Conservation (phyloP, 2,113 vertebrate species). For the Lanius ludovicianus region DNA sequence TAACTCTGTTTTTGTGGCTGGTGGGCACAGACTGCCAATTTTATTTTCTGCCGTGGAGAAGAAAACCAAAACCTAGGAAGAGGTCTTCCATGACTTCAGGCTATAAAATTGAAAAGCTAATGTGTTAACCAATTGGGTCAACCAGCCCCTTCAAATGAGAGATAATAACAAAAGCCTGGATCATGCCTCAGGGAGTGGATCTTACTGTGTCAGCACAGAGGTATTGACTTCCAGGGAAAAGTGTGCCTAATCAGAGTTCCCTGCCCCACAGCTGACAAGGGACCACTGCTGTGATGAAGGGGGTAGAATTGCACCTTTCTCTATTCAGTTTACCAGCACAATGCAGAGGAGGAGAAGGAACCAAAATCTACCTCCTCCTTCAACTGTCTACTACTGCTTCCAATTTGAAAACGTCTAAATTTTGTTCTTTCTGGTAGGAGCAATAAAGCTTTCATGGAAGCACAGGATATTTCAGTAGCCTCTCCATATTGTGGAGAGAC, state of each 20-base stretch:
- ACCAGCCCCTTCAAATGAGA: background rate
- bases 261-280: background rate
- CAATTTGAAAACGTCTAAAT: background rate
- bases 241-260: background rate
- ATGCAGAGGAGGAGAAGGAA: background rate
- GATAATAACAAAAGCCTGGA: constrained; percentile 42
- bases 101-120: constrained; percentile 46
- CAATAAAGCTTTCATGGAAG: background rate
- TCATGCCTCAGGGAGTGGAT: background rate
- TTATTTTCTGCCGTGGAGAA: background rate
- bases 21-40: constrained; percentile 15
- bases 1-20: background rate
- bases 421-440: background rate
- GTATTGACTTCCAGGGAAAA: constrained; percentile 10
- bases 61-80: background rate
- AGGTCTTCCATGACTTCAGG: constrained; percentile 16
- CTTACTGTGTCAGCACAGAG: background rate
- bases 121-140: constrained; percentile 54
- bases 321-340: background rate
- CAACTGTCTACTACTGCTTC: background rate
- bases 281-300: background rate
- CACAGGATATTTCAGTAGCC: background rate
- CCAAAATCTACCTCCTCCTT: background rate
- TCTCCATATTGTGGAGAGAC: background rate
- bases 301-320: background rate